These are phyloP conservation scores for Myodes glareolus DNA, from an alignment of 2,113 vertebrate species.

Conservation along the genomic window DNA sequence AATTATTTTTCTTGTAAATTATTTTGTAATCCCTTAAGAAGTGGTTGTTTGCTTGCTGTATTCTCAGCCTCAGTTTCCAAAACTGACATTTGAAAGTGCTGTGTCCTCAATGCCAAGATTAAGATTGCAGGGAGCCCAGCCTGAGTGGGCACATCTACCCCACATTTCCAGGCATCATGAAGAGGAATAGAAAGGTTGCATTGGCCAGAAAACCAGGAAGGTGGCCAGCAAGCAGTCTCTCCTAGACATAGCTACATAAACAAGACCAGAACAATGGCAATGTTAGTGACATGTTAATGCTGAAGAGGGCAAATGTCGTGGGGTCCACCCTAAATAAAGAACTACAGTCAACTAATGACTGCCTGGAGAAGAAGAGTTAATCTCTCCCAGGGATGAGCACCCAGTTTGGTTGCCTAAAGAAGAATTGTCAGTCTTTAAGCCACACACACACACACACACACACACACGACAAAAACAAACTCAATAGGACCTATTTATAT, in stretches of 20 bases:
- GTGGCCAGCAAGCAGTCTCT: neutral
- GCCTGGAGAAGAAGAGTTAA: neutral
- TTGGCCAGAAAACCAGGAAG: neutral
- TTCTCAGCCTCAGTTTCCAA: neutral
- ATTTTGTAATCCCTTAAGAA: neutral
- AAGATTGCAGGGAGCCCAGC: neutral
- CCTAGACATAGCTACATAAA: neutral
- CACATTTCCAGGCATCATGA: neutral
- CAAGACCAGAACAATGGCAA: neutral
- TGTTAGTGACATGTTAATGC: fast-evolving
- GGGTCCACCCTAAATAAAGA: neutral
- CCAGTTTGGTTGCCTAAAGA: too few relatives aligned
- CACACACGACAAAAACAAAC: neutral
- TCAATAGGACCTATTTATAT: neutral
- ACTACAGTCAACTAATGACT: neutral
- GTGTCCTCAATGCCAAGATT: neutral
- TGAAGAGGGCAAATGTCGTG: neutral
- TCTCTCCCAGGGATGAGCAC: neutral
- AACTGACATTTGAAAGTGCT: neutral
- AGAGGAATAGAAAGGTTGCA: too few relatives aligned
- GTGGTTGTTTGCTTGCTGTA: neutral
- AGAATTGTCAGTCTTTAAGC: neutral
- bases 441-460: neutral
- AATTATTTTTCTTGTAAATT: neutral
- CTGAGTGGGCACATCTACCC: neutral